phyloP scores from a whole-genome alignment of 2,797 vertebrate species.

The Cynopterus sphinx region DNA sequence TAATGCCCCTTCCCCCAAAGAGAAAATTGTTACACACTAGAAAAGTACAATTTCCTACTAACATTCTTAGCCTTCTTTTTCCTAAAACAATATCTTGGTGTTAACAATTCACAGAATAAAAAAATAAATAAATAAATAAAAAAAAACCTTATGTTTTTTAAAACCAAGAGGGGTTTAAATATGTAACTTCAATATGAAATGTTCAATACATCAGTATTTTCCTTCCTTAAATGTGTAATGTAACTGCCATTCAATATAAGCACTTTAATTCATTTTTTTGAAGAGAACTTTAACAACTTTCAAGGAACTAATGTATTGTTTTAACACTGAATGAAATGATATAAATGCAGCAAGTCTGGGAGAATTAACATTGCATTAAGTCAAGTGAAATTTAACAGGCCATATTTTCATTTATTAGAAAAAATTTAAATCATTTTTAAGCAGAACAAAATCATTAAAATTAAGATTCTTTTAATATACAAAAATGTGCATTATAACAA shows the following conservation, averaged over 20 bases:
- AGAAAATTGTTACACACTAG: conserved; percentile 22
- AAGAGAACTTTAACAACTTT: conserved; percentile 60
- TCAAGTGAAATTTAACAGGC: conserved; percentile 68
- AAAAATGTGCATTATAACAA: neutral
- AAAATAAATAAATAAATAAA: neutral
- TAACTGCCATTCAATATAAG: conserved; percentile 49
- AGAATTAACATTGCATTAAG: conserved; percentile 63
- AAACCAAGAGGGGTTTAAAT: conserved; percentile 31
- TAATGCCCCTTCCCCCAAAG: neutral
- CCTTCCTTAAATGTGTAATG: conserved; percentile 35
- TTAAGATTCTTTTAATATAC: neutral
- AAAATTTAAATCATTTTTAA: conserved; percentile 35
- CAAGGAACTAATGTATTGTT: conserved; percentile 59
- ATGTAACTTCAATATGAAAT: conserved; percentile 47
- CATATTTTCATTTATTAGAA: conserved; percentile 15
- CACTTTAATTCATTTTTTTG: conserved; percentile 41
- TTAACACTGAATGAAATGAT: conserved; percentile 68
- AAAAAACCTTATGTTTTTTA: conserved; percentile 45
- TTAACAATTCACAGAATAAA: conserved; percentile 28
- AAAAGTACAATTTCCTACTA: conserved; percentile 36
- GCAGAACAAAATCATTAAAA: conserved; percentile 28
- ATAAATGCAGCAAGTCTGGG: conserved; percentile 62
- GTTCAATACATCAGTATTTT: conserved; percentile 27
- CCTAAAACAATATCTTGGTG: neutral
- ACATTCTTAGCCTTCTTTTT: conserved; percentile 25